Evolutionary conservation across 2,113 vertebrate genomes (phyloP).

Genomic region (Phoenicopterus ruber): DNA sequence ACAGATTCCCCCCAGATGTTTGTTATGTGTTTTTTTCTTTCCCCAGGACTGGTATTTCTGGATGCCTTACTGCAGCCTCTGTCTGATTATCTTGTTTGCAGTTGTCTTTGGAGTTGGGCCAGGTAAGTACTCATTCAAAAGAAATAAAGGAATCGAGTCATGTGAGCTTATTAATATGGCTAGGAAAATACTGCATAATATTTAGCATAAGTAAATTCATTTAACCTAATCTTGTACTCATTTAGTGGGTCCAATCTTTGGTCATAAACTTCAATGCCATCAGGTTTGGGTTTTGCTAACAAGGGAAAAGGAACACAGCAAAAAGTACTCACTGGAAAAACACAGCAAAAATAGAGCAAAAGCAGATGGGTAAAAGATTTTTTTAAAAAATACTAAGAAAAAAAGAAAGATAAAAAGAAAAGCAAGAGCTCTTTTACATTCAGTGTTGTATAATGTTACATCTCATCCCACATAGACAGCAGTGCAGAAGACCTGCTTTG

Average conservation of each 20-base stretch:
- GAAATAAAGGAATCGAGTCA: not conserved
- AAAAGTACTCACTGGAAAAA: constrained; percentile 10
- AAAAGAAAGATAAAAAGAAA: not conserved
- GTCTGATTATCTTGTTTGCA: constrained; percentile 77
- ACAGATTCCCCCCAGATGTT: not conserved
- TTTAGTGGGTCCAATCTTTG: not conserved
- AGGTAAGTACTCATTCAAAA: constrained; percentile 49
- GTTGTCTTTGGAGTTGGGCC: constrained; percentile 77
- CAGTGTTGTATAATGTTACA: not conserved
- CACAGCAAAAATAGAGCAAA: not conserved
- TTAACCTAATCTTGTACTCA: not conserved
- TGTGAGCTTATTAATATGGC: not conserved
- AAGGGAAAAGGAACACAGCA: not conserved
- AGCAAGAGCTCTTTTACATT: not conserved
- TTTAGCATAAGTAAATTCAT: not conserved
- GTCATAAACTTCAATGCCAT: not conserved
- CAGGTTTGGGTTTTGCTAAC: not conserved
- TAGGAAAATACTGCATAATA: not conserved
- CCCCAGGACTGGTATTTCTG: constrained; percentile 71
- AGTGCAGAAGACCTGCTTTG: not conserved
- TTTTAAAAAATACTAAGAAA: not conserved
- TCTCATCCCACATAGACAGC: not conserved
- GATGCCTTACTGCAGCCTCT: constrained; percentile 85
- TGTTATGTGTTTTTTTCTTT: not conserved
- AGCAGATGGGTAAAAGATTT: not conserved